These are phyloP conservation scores for Bujurquina vittata DNA, from an alignment of 2,113 vertebrate genomes.

Conservation along the genomic window DNA sequence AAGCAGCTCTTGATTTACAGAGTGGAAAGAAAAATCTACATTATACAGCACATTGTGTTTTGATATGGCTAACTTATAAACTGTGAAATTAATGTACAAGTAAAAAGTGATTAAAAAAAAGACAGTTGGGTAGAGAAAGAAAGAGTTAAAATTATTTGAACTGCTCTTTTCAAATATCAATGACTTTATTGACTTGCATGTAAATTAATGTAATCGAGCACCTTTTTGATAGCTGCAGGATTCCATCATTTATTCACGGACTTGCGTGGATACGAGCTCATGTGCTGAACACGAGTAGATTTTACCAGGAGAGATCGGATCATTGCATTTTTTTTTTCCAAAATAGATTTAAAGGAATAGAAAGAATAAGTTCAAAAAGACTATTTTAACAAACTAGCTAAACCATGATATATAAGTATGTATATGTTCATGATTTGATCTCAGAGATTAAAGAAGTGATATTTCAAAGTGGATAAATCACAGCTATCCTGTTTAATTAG, in stretches of 20 bases:
- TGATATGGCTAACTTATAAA: not conserved
- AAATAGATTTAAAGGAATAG: not conserved
- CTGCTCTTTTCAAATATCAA: conserved; percentile 61
- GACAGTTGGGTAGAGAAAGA: not conserved
- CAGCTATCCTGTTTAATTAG: conserved; percentile 44
- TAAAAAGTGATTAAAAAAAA: not conserved
- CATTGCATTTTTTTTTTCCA: not conserved
- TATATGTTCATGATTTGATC: not conserved
- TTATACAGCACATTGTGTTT: conserved; percentile 16
- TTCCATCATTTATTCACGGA: conserved; percentile 67
- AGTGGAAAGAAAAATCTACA: not conserved
- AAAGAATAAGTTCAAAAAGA: not conserved
- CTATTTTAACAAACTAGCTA: not conserved
- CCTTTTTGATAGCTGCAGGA: conserved; percentile 58
- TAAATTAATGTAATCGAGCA: conserved; percentile 58
- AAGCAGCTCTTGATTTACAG: conserved; percentile 24
- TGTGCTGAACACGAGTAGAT: not conserved
- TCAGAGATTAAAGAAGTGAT: not conserved
- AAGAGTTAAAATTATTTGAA: conserved; percentile 23
- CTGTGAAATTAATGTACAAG: conserved; percentile 8
- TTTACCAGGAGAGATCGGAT: not conserved
- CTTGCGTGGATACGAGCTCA: conserved; percentile 47
- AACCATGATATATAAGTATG: not conserved
- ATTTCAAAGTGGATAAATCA: conserved; percentile 7
- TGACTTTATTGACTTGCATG: conserved; percentile 67